A percentile compares a stretch with the other conserved stretches of the same genome.
These are phyloP conservation scores for Mesocentrotus franciscanus DNA, from an alignment of 53 echinoderm and acorn worm species.

Conservation along the genomic window DNA sequence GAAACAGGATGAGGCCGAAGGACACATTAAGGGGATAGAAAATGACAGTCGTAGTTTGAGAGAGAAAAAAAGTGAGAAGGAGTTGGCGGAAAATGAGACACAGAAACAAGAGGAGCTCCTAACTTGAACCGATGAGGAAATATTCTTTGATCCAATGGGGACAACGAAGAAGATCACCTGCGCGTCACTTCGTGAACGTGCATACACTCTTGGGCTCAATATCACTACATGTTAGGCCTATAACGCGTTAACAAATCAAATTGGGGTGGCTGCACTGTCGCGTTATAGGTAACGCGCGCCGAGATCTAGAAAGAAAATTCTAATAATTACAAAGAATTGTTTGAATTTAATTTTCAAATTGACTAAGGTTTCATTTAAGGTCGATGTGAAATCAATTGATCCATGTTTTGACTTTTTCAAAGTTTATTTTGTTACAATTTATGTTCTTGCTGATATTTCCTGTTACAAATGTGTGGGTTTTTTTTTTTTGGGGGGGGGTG, in stretches of 20 bases:
- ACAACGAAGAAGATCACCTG: not conserved
- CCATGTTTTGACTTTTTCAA: too few species aligned
- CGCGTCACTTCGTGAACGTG: not conserved
- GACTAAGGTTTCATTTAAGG: not conserved
- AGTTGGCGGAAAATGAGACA: not conserved
- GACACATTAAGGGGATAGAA: too few species aligned
- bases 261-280: conserved; percentile 35
- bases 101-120: not conserved
- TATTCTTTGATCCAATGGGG: not conserved
- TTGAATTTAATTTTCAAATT: not conserved
- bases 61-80: too few species aligned
- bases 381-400: too few species aligned
- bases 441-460: too few species aligned
- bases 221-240: not conserved
- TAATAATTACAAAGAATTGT: not conserved
- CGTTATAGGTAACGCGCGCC: not conserved
- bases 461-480: too few species aligned
- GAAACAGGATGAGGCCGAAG: not conserved
- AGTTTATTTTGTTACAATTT: too few species aligned
- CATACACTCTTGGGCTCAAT: conserved; percentile 19
- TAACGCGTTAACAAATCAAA: conserved; percentile 30
- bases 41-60: too few species aligned
- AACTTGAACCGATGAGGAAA: conserved; percentile 6
- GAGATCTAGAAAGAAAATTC: conserved; percentile 10
- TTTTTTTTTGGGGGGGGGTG: too few species aligned